Evolutionary conservation across 1,140 invertebrate genomes (phyloP), one percentile per base, ranked within the genome.

Genomic region (Orius laevigatus): DNA sequence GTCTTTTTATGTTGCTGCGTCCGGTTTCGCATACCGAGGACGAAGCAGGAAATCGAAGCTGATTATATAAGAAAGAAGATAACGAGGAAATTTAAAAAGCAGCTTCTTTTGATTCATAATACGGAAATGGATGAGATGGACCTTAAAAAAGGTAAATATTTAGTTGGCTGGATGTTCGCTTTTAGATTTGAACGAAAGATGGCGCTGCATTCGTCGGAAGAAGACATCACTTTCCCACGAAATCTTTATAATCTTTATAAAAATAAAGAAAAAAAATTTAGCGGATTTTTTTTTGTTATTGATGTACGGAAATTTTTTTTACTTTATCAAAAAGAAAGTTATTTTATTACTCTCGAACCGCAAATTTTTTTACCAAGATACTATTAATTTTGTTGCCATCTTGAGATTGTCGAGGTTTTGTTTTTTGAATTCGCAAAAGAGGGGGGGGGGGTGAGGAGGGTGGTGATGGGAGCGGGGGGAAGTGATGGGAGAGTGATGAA

Each of bases 1-100:
- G 77, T 91, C 48, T 74, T 84, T 53, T 60, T 90, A 41, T 91
- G 86, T 58, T 91, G 87, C 58, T 88, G 87, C 56, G 72, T 87
- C 42, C 77, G 80, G 48, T 86, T 89, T 59, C 74, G 88, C 20
- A 81, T 93, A 55, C 88, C 88, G 2, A 70, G 87, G 18, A 92
- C 87, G 0, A 92, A 91, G 60, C 87, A 92, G 63, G 85, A 92
- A 63, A 92, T 93, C 43, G 86, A 92, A 62, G 86, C 84, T 1
- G 84, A 93, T 65, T 88, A 84, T 63, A 74, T 84, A 53, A 68
- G 88, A 3, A 79, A 84, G 56, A 80, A 81, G 61, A 76, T 93
- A 19, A 79, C 86, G 0, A 73, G 72, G 52, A 85, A 79, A 60
- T 92, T 92, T 63, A 70, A 80, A 11, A 76, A 81, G 50, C 74